Evolutionary conservation across 2,888 invertebrate genomes (phyloP).

Genomic region (Prosopocoilus inquinatus): DNA sequence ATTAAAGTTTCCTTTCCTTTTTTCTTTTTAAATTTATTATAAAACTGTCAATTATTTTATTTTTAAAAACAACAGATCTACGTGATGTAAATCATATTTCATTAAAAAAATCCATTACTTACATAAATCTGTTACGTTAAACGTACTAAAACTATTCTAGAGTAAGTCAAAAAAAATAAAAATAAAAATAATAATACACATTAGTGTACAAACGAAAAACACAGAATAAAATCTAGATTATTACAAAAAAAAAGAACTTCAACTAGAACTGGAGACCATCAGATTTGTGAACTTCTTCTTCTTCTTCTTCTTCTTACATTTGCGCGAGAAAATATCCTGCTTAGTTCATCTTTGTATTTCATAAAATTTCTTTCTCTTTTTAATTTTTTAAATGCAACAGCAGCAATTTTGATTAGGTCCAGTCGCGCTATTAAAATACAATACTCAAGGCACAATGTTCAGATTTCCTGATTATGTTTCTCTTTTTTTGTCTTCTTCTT

Average conservation of each 20-base stretch:
- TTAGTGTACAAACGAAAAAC: slow-evolving; percentile 31
- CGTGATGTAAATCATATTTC: slow-evolving; percentile 40
- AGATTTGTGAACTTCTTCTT: slow-evolving; percentile 19
- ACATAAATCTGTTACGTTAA: slow-evolving; percentile 34
- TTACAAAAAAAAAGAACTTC: slow-evolving; percentile 18
- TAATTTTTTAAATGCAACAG: background rate
- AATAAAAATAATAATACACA: too few relatives aligned
- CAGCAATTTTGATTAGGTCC: slow-evolving; percentile 22
- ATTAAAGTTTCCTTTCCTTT: slow-evolving; percentile 6
- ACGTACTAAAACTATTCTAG: slow-evolving; percentile 34
- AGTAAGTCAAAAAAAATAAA: slow-evolving; percentile 31
- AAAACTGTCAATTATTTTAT: slow-evolving; percentile 8
- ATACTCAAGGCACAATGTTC: slow-evolving; percentile 46
- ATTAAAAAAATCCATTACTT: slow-evolving; percentile 31
- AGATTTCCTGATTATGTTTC: slow-evolving; percentile 23
- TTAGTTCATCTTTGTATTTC: slow-evolving; percentile 25
- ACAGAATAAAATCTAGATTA: slow-evolving; percentile 29
- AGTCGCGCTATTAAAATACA: slow-evolving; percentile 32
- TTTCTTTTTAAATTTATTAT: slow-evolving; percentile 12
- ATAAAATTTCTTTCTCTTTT: slow-evolving; percentile 4
- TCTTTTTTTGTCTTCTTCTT: slow-evolving; percentile 6
- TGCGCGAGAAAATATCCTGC: slow-evolving; percentile 24
- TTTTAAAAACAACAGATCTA: slow-evolving; percentile 16
- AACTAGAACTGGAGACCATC: slow-evolving; percentile 28
- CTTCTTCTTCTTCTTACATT: too few relatives aligned